Evolutionary conservation across 1,140 invertebrate species (phyloP), one percentile per base, ranked within the genome.

Genomic region (Bombus impatiens): DNA sequence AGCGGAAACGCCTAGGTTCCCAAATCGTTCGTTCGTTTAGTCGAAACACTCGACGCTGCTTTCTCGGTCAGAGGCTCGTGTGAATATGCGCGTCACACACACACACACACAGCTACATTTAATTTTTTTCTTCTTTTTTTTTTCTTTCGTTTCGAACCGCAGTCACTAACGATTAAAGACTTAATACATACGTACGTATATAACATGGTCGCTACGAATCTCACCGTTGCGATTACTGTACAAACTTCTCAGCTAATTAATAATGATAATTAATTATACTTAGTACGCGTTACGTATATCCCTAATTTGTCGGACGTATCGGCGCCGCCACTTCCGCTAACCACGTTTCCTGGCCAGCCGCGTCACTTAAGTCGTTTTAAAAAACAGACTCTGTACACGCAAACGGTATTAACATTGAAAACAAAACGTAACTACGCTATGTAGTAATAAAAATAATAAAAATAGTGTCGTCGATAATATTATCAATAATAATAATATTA

Each of bases 271-370:
- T 92, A 90, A 90, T 92, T 91, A 91, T 91, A 91, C 37, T 70
- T 68, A 40, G 35, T 87, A 75, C 88, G 83, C 87, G 89, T 94
- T 94, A 94, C 93, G 93, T 94, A 91, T 90, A 93, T 94, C 92
- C 93, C 93, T 93, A 89, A 91, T 89, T 94, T 93, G 90, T 94
- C 92, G 93, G 93, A 94, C 93, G 93, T 94, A 94, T 94, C 91
- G 92, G 93, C 93, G 93, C 92, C 92, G 92, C 90, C 93, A 94
- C 90, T 91, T 85, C 88, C 86, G 88, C 89, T 82, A 53, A 78
- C 76, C 88, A 53, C 40, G 37, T 67, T 89, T 62, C 72, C 77
- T 86, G 65, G 74, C 88, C 89, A 79, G 82, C 85, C 90, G 80
- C 86, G 88, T 92, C 86, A 74, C 86, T 91, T 90, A 75, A 79